Conservation (phyloP, 2,888 invertebrate genomes). For the Tinea trinotella region DNA sequence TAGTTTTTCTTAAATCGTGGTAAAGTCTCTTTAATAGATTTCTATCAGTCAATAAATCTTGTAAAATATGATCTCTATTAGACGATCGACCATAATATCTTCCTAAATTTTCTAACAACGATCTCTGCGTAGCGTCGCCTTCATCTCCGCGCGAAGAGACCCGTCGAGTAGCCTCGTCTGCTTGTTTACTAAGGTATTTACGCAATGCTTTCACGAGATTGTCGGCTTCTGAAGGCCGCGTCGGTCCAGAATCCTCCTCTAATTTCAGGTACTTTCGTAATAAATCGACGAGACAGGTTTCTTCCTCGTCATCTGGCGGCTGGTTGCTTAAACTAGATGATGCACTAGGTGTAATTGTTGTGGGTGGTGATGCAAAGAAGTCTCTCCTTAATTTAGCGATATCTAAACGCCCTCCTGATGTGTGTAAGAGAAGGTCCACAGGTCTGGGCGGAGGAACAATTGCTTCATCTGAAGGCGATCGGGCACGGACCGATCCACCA, state of each 20-base stretch:
- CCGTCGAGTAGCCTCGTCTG: constrained; percentile 34
- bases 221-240: constrained; percentile 66
- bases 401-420: constrained; percentile 77
- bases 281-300: constrained; percentile 74
- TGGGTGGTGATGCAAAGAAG: constrained; percentile 70
- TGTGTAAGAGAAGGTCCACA: constrained; percentile 56
- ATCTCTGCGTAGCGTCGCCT: constrained; percentile 59
- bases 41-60: constrained; percentile 80
- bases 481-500: constrained; percentile 78
- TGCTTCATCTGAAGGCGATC: constrained; percentile 77
- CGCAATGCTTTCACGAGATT: constrained; percentile 77
- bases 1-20: constrained; percentile 79
- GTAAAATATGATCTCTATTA: constrained; percentile 78
- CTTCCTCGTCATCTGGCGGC: constrained; percentile 51
- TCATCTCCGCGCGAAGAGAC: constrained; percentile 35
- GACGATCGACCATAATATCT: constrained; percentile 77
- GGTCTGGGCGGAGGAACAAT: constrained; percentile 56
- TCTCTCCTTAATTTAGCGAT: constrained; percentile 78
- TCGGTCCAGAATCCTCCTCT: constrained; percentile 65
- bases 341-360: constrained; percentile 31
- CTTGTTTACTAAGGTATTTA: constrained; percentile 63
- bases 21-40: constrained; percentile 81
- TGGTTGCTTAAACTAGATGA: constrained; percentile 16
- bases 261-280: constrained; percentile 77
- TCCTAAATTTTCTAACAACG: constrained; percentile 76